Conservation (phyloP, 1,140 invertebrate species). For the Papilio helenus region DNA sequence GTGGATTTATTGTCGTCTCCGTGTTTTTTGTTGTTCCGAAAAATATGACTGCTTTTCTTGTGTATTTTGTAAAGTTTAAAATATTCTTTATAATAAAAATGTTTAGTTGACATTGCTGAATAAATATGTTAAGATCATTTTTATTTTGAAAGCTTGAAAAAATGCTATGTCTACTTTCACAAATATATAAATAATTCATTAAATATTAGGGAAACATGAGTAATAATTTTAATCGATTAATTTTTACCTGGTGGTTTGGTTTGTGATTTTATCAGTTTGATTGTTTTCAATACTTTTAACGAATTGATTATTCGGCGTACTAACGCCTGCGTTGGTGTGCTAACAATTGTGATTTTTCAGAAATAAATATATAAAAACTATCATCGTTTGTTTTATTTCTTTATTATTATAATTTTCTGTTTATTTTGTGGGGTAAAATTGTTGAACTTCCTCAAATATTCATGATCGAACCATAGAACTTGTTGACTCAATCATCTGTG, state of each 20-base stretch:
- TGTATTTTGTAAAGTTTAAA: not conserved
- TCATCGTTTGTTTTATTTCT: not conserved
- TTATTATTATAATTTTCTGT: not conserved
- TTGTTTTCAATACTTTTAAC: constrained; percentile 14
- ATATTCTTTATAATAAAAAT: not conserved
- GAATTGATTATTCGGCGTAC: not conserved
- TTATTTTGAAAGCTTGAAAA: not conserved
- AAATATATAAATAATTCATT: not conserved
- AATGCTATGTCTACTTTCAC: not conserved
- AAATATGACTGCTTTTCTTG: not conserved
- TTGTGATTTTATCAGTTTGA: constrained; percentile 12
- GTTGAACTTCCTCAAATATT: no score
- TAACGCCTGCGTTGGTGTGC: not conserved
- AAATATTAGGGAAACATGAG: not conserved
- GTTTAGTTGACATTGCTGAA: not conserved
- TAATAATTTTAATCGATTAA: not conserved
- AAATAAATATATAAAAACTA: not conserved
- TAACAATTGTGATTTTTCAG: not conserved
- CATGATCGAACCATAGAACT: no score
- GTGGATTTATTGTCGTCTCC: not conserved
- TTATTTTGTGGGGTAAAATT: no score
- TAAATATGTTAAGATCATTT: not conserved
- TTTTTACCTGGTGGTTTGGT: not conserved
- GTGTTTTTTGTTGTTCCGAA: not conserved
- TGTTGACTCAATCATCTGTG: no score